A percentile compares a stretch with the other conserved stretches of the same genome.
phyloP scores from a whole-genome alignment of 2,113 vertebrate species.

The Caracal caracal region DNA sequence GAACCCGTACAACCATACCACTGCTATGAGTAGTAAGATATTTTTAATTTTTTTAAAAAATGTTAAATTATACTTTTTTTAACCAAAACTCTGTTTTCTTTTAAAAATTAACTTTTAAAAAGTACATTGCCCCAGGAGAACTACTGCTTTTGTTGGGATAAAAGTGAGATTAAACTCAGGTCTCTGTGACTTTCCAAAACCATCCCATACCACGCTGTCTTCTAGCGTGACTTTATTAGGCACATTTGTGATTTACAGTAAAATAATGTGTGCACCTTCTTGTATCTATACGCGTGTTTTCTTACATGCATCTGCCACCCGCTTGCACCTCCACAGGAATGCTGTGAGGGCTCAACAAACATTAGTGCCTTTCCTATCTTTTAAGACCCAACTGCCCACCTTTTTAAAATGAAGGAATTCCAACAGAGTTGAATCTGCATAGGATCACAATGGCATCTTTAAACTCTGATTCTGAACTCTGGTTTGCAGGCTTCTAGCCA shows the following conservation, averaged over 20 bases:
- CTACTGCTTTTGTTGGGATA: neutral
- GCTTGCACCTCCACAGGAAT: neutral
- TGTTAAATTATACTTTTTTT: neutral
- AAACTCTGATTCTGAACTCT: neutral
- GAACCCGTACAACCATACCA: neutral
- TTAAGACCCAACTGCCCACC: neutral
- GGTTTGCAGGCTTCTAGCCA: neutral
- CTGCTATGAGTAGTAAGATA: neutral
- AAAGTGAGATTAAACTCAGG: neutral
- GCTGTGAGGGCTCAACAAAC: neutral
- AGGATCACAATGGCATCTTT: neutral
- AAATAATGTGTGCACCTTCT: neutral
- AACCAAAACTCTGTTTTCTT: neutral
- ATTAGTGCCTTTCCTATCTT: neutral
- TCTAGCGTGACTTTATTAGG: neutral
- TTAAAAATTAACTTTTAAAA: slow-evolving; percentile 5
- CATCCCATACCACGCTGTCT: neutral
- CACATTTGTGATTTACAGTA: neutral
- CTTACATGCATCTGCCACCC: neutral
- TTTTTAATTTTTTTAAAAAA: neutral
- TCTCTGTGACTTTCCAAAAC: neutral
- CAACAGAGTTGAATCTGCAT: neutral
- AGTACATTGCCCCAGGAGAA: neutral
- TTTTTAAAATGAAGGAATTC: slow-evolving; percentile 7
- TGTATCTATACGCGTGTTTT: neutral